Evolutionary conservation across 2,888 invertebrate species (phyloP), one percentile per base, ranked within the genome.

Genomic region (Sesia bembeciformis): DNA sequence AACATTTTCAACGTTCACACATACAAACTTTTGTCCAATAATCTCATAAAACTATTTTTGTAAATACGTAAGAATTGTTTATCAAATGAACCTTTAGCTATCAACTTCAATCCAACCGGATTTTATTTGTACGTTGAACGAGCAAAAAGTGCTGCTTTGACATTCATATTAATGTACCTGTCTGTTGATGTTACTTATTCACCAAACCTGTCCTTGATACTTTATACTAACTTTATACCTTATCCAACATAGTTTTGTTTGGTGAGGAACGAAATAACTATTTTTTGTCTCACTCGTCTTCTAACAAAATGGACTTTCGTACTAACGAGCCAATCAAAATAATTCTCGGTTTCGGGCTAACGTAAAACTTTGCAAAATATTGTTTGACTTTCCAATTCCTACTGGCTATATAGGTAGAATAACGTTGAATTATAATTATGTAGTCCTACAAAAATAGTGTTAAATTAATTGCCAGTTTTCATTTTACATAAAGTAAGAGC

Each of bases 151-250:
- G 52, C 53, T 61, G 56, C 56, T 53, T 56, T 57, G 59, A 57
- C 58, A 58, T 51, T 54, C 55, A 61, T 60, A 64, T 63, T 60
- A 60, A 63, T 62, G 60, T 59, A 58, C 52, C 53, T 56, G 38
- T 57, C 54, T 54, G 52, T 54, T 41, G 49, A 55, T 59, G 52
- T 58, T 40, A 57, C 60, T 63, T 60, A 60, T 60, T 49, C 52
- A 52, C 55, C 56, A 58, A 23, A 50, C 39, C 7, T 7, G 38
- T 50, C 50, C 50, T 1, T 23, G 3, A 50, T 50, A 8, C 50
- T 50, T 50, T 50, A 42, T 7, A 42, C 42, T 42, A 23, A 23
- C 4, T 8, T 46, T 46, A 8, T 46, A 46, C 46, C 8, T n/a
- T 46, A 3, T 46, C n/a, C n/a, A 50, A 50, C 23, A 4, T 38